phyloP scores from a whole-genome alignment of 2,888 invertebrate genomes.

The Dusona sp. region DNA sequence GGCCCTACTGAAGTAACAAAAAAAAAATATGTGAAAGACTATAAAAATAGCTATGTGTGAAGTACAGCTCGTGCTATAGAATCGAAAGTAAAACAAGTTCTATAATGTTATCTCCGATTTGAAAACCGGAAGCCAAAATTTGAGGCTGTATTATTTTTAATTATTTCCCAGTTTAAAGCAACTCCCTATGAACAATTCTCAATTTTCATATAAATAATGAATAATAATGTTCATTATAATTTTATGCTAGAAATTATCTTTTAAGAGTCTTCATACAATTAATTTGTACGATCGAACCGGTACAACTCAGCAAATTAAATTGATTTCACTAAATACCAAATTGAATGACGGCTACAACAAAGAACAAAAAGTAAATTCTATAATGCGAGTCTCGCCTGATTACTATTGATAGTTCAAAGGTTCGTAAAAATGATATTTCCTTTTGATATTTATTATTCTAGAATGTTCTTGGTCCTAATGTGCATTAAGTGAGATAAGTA shows the following conservation, averaged over 20 bases:
- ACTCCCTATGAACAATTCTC: not conserved
- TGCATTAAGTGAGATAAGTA: constrained; percentile 15
- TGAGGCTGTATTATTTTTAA: not conserved
- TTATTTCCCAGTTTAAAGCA: not conserved
- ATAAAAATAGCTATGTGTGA: constrained; percentile 27
- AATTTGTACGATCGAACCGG: not conserved
- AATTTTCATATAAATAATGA: not conserved
- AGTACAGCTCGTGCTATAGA: not conserved
- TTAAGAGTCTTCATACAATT: not conserved
- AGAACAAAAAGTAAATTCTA: not conserved
- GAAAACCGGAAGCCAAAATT: not conserved
- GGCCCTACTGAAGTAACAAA: not conserved
- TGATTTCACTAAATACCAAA: not conserved
- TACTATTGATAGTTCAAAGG: not conserved
- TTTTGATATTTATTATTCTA: constrained; percentile 6
- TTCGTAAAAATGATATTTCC: not conserved
- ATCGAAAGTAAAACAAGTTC: not conserved
- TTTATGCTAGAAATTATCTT: not conserved
- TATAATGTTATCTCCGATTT: not conserved
- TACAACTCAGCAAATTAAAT: not conserved
- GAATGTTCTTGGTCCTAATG: not conserved
- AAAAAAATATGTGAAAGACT: constrained; percentile 2
- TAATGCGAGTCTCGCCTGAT: no score
- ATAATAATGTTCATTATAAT: not conserved
- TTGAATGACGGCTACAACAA: not conserved